Evolutionary conservation across 2,888 invertebrate species (phyloP).

Genomic region (Orthonevra nobilis): DNA sequence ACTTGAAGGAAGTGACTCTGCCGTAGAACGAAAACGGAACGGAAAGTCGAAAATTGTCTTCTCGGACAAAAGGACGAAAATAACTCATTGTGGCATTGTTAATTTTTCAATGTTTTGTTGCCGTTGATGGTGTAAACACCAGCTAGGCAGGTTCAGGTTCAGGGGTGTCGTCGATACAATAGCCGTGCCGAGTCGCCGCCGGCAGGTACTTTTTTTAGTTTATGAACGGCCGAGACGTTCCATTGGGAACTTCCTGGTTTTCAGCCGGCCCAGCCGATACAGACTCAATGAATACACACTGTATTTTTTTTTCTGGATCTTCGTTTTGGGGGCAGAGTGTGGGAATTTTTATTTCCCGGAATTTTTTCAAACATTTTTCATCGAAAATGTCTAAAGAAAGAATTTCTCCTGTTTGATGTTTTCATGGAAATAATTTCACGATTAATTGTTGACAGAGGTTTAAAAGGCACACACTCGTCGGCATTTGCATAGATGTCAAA

Average conservation of each 20-base stretch:
- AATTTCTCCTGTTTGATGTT: too few species aligned
- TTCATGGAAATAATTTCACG: too few species aligned
- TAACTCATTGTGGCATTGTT: conserved; percentile 67
- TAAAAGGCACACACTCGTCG: too few species aligned
- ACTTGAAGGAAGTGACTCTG: conserved; percentile 63
- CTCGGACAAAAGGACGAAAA: conserved; percentile 67
- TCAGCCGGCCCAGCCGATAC: conserved; percentile 17
- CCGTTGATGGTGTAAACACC: conserved; percentile 65
- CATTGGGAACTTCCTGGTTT: conserved; percentile 64
- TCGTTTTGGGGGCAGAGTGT: conserved; percentile 54
- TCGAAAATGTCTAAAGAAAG: too few species aligned
- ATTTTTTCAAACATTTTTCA: too few species aligned
- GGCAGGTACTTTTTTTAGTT: conserved; percentile 43
- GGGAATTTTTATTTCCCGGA: conserved; percentile 63
- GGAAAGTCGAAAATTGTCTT: conserved; percentile 48
- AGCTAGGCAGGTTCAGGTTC: conserved; percentile 53
- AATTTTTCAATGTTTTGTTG: conserved; percentile 62
- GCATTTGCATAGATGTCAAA: too few species aligned
- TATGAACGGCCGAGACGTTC: conserved; percentile 48
- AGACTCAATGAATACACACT: conserved; percentile 11
- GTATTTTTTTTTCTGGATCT: not conserved
- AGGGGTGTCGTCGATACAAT: conserved; percentile 39
- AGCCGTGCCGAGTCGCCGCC: not conserved
- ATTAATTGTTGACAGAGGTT: too few species aligned
- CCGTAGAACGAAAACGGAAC: conserved; percentile 13